Evolutionary conservation across 2,797 vertebrate species (phyloP).

Genomic region (Florisuga fusca): DNA sequence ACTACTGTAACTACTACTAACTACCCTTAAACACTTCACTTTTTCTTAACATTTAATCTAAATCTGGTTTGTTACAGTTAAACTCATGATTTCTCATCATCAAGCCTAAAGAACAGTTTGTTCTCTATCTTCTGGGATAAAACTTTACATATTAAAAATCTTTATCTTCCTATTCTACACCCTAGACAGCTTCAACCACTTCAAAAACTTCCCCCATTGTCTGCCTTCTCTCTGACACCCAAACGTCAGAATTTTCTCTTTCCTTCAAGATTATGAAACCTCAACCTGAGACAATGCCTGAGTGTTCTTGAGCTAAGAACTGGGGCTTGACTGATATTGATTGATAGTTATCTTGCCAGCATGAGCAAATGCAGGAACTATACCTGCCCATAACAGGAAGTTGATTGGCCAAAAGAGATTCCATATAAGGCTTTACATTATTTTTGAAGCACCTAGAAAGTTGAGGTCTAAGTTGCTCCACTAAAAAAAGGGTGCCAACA

Average conservation of each 20-base stretch:
- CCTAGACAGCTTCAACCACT: not conserved
- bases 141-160: not conserved
- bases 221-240: not conserved
- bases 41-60: not conserved
- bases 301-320: not conserved
- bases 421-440: fast-evolving
- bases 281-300: not conserved
- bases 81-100: not conserved
- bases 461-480: not conserved
- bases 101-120: not conserved
- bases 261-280: not conserved
- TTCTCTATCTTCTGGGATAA: not conserved
- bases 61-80: not conserved
- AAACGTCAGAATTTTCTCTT: not conserved
- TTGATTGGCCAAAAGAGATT: not conserved
- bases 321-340: not conserved
- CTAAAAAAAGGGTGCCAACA: not conserved
- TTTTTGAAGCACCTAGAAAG: not conserved
- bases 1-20: not conserved
- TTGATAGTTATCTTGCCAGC: not conserved
- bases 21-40: not conserved
- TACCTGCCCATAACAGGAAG: not conserved
- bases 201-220: not conserved
- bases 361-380: fast-evolving
- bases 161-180: not conserved